These are phyloP conservation scores for Hypena proboscidalis DNA, from an alignment of 2,888 invertebrate genomes.

Conservation along the genomic window DNA sequence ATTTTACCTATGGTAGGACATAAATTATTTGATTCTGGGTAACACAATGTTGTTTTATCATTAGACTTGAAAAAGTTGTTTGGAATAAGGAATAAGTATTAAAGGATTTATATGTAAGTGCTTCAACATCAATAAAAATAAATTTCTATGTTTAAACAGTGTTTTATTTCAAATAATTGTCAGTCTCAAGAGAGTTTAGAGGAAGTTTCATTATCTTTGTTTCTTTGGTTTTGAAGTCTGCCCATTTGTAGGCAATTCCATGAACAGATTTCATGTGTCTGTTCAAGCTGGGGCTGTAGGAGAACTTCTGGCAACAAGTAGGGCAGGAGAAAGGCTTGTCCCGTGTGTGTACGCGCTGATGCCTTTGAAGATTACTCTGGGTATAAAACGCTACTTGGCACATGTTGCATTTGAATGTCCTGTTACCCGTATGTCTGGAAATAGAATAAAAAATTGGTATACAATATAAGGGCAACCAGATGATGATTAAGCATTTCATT, in stretches of 20 bases:
- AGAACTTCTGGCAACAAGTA: conserved; percentile 69
- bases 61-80: conserved; percentile 26
- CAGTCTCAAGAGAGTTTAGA: conserved; percentile 26
- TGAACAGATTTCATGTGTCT: conserved; percentile 77
- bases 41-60: conserved; percentile 37
- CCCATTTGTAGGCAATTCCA: conserved; percentile 72
- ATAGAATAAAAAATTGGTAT: background rate
- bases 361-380: conserved; percentile 65
- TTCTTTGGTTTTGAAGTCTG: conserved; percentile 55
- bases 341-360: conserved; percentile 70
- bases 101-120: conserved; percentile 36
- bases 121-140: conserved; percentile 46
- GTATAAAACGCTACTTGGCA: conserved; percentile 71
- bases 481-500: no score
- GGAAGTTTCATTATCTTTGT: conserved; percentile 35
- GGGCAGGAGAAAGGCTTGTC: conserved; percentile 76
- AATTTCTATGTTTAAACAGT: conserved; percentile 34
- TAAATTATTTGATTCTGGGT: conserved; percentile 38
- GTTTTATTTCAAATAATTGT: conserved; percentile 30
- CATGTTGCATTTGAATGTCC: conserved; percentile 65
- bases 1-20: conserved; percentile 28
- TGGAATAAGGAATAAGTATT: conserved; percentile 28
- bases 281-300: conserved; percentile 75
- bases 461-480: no score
- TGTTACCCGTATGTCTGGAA: conserved; percentile 75